Evolutionary conservation across 2,797 vertebrate genomes (phyloP).

Genomic region (Silurus aristotelis): DNA sequence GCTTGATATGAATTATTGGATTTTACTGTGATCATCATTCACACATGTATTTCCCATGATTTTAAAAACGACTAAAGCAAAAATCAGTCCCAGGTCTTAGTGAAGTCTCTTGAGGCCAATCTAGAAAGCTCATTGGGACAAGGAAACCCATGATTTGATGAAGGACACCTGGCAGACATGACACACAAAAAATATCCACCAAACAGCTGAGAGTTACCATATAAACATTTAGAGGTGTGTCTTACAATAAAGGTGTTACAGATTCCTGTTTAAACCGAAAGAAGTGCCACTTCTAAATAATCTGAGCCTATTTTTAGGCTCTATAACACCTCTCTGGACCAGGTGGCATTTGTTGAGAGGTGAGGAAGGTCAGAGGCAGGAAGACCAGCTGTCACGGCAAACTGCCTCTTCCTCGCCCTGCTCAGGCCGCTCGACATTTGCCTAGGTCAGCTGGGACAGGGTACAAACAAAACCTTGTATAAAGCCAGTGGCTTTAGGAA

Average conservation of each 20-base stretch:
- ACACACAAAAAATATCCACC: neutral
- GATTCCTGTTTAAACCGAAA: slow-evolving; percentile 13
- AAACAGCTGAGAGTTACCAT: slow-evolving; percentile 33
- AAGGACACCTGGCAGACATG: neutral
- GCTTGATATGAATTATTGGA: neutral
- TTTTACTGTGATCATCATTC: neutral
- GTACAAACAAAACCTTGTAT: slow-evolving; percentile 1
- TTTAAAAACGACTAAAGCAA: neutral
- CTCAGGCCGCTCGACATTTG: slow-evolving; percentile 28
- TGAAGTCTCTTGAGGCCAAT: too few species aligned
- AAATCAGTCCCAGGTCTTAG: neutral
- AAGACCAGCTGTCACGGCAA: slow-evolving; percentile 45
- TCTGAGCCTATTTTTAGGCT: slow-evolving; percentile 38
- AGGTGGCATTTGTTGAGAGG: slow-evolving; percentile 40
- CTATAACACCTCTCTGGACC: slow-evolving; percentile 40
- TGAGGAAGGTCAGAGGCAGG: slow-evolving; percentile 42
- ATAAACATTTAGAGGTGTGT: neutral
- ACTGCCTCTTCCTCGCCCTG: slow-evolving; percentile 27
- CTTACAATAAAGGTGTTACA: neutral
- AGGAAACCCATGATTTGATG: neutral
- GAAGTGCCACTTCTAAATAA: slow-evolving; percentile 6
- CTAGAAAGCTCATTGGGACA: neutral
- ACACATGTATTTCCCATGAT: neutral
- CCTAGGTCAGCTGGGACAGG: slow-evolving; percentile 21
- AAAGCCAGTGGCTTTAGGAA: neutral